Evolutionary conservation across 2,113 vertebrate genomes (phyloP), one percentile per base, ranked within the genome.

Genomic region (Romanogobio albipinnatus): DNA sequence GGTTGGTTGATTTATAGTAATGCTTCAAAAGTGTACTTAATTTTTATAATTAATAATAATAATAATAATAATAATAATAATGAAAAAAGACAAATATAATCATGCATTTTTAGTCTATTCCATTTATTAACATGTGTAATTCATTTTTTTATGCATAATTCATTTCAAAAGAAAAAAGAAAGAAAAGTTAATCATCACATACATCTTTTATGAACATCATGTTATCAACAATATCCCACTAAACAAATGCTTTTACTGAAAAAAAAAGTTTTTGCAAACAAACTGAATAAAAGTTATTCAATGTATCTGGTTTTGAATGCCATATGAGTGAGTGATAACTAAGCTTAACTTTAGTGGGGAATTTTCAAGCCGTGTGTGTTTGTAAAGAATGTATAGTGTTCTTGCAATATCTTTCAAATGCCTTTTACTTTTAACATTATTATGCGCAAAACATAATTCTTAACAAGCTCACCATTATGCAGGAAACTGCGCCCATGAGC

Each of bases 381-480:
- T 45, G 9, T 24, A 8, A 49, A 74, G n/a, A 43, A 74, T 26
- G 5, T 24, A 29, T 79, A 19, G 36, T 45, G 58, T 64, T 47
- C 77, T 59, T 39, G 22, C 9, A 59, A 24, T 59, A 43, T 47
- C 36, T 45, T n/a, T 22, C 17, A 56, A 56, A 56, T 22, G 53
- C 53, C 53, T 56, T 56, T 58, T 59, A 59, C 19, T 58, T 10
- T 5, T 43, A 59, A 78, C 11, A 5, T 62, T 47, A 61, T 26
- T 47, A 43, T 45, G 58, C 77, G 64, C 77, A 29, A 26, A 79
- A 56, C 29, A 79, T 29, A 61, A 45, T 17, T 79, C 39, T 45
- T 79, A 79, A 79, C 58, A 47, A 79, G 36, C 77, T 79, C 58
- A 19, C 19, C 59, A 45, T 79, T 79, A 36, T 61, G 8, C 77